These are phyloP conservation scores for Himantopus leucocephalus DNA, from an alignment of 2,113 vertebrate genomes.

Conservation along the genomic window DNA sequence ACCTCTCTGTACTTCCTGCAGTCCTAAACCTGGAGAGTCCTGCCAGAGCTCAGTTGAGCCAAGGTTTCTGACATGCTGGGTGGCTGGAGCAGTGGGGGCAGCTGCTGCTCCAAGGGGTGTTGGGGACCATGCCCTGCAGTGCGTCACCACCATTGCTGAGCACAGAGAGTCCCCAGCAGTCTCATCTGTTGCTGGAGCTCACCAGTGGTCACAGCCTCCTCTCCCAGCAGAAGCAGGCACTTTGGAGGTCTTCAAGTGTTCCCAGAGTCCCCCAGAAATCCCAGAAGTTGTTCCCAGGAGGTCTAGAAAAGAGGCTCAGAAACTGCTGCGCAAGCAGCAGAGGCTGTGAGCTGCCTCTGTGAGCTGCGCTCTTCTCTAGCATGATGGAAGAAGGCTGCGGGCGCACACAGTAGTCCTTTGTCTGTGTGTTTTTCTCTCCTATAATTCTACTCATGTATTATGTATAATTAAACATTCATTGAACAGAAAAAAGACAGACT, in stretches of 20 bases:
- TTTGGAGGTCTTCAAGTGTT: neutral
- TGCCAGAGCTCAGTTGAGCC: neutral
- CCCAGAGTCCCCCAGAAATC: neutral
- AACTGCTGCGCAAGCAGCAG: neutral
- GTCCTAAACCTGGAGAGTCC: neutral
- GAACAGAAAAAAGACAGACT: neutral
- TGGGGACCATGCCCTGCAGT: neutral
- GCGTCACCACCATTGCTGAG: neutral
- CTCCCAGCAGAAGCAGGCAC: neutral
- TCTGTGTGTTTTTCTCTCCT: neutral
- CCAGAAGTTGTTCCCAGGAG: neutral
- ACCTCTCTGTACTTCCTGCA: neutral
- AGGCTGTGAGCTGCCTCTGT: neutral
- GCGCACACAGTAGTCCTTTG: accelerated
- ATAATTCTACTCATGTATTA: neutral
- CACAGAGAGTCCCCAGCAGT: neutral
- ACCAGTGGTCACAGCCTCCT: neutral
- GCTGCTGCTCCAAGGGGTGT: neutral
- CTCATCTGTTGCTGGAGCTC: neutral
- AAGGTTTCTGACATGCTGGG: neutral
- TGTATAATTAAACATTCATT: neutral
- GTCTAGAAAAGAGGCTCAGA: neutral
- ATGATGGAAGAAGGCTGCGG: neutral
- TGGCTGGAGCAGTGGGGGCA: neutral
- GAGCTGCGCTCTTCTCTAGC: neutral